These are phyloP conservation scores for Tuta absoluta DNA, from an alignment of 2,888 invertebrate genomes.

Conservation along the genomic window DNA sequence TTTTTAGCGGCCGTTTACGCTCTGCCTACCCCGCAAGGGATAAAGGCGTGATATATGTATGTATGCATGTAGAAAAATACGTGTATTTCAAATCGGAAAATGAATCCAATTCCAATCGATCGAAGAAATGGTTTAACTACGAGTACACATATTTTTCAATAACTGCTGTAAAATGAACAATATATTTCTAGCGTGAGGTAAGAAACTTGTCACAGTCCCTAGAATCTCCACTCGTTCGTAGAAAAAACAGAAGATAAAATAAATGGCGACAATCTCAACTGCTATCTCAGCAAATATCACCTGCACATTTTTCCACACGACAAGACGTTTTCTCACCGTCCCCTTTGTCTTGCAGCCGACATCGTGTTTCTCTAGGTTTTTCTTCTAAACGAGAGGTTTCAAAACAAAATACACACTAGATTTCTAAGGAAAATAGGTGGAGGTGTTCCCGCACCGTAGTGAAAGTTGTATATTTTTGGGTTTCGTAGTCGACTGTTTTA, in stretches of 20 bases:
- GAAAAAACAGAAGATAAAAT: not conserved
- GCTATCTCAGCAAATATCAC: conserved; percentile 9
- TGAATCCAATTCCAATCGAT: no score
- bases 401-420: conserved; percentile 1
- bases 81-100: no score
- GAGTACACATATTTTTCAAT: no score
- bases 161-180: no score
- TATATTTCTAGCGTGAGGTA: no score
- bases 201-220: not conserved
- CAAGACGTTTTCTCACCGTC: not conserved
- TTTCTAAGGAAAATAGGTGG: not conserved
- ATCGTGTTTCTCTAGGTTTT: not conserved
- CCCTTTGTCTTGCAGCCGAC: not conserved
- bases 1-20: no score
- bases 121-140: no score
- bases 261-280: not conserved
- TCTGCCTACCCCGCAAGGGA: no score
- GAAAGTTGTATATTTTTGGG: not conserved
- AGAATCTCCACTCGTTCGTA: not conserved
- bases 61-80: no score
- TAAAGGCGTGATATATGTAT: no score
- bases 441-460: not conserved
- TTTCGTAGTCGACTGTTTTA: no score
- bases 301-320: not conserved
- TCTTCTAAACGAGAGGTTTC: conserved; percentile 3